Conservation (phyloP, 1,140 invertebrate genomes). For the Dicyema japonicum region DNA sequence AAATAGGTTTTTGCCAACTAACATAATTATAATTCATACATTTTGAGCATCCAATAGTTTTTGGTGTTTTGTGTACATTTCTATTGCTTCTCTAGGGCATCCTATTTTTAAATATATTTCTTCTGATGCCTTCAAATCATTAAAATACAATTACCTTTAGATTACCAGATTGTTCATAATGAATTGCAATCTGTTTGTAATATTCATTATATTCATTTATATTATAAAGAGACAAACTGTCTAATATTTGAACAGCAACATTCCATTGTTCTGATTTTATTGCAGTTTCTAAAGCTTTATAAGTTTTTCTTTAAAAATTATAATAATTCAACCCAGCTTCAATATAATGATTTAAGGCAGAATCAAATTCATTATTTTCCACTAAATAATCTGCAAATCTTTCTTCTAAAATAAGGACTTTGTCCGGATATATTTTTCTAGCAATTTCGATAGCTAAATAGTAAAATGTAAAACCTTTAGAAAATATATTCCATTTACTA, state of each 20-base stretch:
- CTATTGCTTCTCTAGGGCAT: conserved; percentile 43
- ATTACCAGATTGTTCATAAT: conserved; percentile 37
- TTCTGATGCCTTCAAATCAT: conserved; percentile 32
- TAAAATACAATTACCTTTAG: conserved; percentile 21
- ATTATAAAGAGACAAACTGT: too few species aligned
- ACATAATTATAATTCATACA: conserved; percentile 7
- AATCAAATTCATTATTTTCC: conserved; percentile 45
- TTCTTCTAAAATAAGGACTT: conserved; percentile 55
- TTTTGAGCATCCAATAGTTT: conserved; percentile 48
- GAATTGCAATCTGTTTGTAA: conserved; percentile 32
- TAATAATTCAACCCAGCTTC: conserved; percentile 35
- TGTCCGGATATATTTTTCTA: conserved; percentile 34
- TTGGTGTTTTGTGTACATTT: conserved; percentile 29
- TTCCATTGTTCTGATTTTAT: conserved; percentile 67
- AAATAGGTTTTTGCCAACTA: conserved; percentile 1
- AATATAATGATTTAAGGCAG: conserved; percentile 76
- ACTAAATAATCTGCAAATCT: conserved; percentile 66
- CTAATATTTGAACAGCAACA: too few species aligned
- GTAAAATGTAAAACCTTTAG: conserved; percentile 20
- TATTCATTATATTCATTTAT: conserved; percentile 15
- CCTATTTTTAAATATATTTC: conserved; percentile 39
- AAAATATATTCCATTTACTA: conserved; percentile 27
- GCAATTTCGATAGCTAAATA: conserved; percentile 55
- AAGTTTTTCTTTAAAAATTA: background rate
- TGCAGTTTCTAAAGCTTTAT: conserved; percentile 56